Base-by-base conservation (phyloP, 2,888 invertebrate genomes). In the Pocota personata region DNA sequence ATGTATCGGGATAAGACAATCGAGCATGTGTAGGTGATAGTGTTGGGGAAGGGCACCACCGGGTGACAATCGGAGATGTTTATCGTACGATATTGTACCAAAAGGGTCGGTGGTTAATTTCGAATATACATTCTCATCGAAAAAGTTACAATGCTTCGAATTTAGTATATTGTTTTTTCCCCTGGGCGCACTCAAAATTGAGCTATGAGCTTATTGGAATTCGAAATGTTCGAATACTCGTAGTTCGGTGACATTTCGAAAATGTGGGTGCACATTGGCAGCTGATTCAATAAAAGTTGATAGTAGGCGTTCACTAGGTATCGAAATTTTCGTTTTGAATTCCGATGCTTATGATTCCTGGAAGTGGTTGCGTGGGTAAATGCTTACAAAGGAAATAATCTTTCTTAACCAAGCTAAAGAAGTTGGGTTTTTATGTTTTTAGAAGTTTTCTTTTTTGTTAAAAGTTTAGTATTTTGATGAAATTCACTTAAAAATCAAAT, bases 81-180 rank as follows among this genome's bases (percentile, higher is more conserved):
- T 77, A 76, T 58, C 79, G 79, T 79, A 86, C 86, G 86, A 57
- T 86, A 76, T 80, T 27, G 12, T 58, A 35, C 16, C 35, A 35
- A 32, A 21, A 16, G 57, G 57, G 48, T 58, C 32, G 64, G 27
- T 37, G 40, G 32, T 50, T 27, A 46, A 3, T 50, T 52, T 48
- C 24, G 50, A 60, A 67, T 24, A 52, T 60, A 40, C 52, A 52
- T 50, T n/a, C 58, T 43, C 52, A 48, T 77, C 46, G 32, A 76
- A 82, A 14, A 67, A 52, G 21, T 30, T 43, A 16, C 35, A 52
- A 21, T 40, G 35, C 30, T 60, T 84, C 67, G 60, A 75, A 62
- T 69, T 57, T 57, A 64, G 50, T 69, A 69, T 52, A 58, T 6
- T n/a, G 32, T 32, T 19, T 32, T 60, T 50, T 52, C 52, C 43